phyloP scores from a whole-genome alignment of 2,888 invertebrate genomes.

The Pogonocherus hispidulus region DNA sequence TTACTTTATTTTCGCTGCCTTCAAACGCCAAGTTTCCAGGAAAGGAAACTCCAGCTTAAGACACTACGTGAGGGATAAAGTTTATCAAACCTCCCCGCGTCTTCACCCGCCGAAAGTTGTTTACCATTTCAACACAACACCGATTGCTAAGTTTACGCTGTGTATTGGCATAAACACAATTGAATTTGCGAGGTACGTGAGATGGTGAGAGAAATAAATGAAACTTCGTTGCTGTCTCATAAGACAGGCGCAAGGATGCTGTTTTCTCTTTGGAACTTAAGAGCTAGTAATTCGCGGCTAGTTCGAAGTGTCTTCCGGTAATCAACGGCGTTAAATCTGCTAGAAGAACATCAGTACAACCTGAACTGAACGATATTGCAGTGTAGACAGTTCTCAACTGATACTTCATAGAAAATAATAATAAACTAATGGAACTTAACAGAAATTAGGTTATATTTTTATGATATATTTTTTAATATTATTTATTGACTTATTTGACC shows the following conservation, averaged over 20 bases:
- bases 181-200: not conserved
- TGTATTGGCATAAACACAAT: slow-evolving; percentile 6
- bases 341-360: no score
- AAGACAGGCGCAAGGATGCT: not conserved
- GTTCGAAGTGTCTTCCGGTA: no score
- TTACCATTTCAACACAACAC: not conserved
- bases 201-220: not conserved
- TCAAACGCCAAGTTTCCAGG: not conserved
- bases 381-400: no score
- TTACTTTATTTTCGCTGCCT: not conserved
- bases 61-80: not conserved
- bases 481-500: no score
- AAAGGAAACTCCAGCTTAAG: not conserved
- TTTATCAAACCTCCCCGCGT: not conserved
- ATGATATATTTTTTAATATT: no score
- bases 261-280: not conserved
- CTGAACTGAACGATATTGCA: no score
- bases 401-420: no score
- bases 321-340: no score
- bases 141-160: slow-evolving; percentile 1
- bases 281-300: not conserved
- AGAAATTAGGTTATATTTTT: no score
- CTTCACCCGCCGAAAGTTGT: not conserved
- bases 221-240: not conserved
- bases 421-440: no score